Evolutionary conservation across 2,888 invertebrate species (phyloP).

Genomic region (Erebia ligea): DNA sequence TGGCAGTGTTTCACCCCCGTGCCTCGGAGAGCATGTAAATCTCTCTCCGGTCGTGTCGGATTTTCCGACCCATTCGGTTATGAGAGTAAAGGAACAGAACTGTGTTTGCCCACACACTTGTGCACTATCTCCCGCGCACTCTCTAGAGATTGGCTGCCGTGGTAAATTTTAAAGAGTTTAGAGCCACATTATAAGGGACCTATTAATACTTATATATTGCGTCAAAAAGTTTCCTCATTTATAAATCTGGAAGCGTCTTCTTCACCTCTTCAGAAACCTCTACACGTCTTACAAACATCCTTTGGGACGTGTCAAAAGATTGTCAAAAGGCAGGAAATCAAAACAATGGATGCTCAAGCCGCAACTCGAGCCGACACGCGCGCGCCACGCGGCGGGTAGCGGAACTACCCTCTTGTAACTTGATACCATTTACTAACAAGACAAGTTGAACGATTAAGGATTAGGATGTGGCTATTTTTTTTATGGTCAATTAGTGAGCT

Average conservation of each 20-base stretch:
- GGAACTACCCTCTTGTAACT: conserved; percentile 57
- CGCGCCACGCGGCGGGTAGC: conserved; percentile 64
- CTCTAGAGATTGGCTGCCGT: no score
- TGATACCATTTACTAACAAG: conserved; percentile 32
- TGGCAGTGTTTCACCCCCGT: no score
- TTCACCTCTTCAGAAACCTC: conserved; percentile 6
- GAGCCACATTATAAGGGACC: no score
- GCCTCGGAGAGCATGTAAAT: no score
- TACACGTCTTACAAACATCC: conserved; percentile 23
- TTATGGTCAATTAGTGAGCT: conserved; percentile 14
- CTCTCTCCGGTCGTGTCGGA: no score
- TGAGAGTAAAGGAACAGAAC: no score
- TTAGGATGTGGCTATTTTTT: conserved; percentile 18
- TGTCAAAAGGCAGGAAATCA: conserved; percentile 43
- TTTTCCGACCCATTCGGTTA: no score
- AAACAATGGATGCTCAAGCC: conserved; percentile 45
- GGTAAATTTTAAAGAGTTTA: no score
- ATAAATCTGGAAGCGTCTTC: conserved; percentile 17
- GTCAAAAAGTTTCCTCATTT: neutral
- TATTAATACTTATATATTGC: neutral
- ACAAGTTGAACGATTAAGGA: conserved; percentile 19
- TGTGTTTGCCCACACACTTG: no score
- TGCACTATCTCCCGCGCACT: no score
- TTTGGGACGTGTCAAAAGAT: conserved; percentile 27
- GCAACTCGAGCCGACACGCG: conserved; percentile 55